Conservation (phyloP, 2,113 vertebrate species). For the Plotosus lineatus region DNA sequence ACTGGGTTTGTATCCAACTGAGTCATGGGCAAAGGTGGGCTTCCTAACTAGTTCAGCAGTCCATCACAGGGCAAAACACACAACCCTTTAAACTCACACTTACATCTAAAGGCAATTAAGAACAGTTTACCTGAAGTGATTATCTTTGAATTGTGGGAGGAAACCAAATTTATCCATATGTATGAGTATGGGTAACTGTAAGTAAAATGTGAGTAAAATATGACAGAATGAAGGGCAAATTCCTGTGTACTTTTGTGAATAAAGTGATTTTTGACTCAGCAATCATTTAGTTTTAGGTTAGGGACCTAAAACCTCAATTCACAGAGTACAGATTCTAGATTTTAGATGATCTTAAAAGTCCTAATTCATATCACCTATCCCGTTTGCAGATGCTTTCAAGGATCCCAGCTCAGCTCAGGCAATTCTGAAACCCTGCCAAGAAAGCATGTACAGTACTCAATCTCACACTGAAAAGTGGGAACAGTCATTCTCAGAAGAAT, state of each 20-base stretch:
- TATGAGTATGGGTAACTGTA: too few species aligned
- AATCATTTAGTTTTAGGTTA: not conserved
- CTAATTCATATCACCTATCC: slow-evolving; percentile 19
- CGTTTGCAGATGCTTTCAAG: not conserved
- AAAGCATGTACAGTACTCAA: not conserved
- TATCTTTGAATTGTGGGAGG: too few species aligned
- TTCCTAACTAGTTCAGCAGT: too few species aligned
- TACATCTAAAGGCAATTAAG: too few species aligned
- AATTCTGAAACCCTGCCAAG: slow-evolving; percentile 6
- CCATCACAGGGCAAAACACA: too few species aligned
- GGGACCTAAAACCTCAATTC: not conserved
- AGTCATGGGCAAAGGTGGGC: too few species aligned
- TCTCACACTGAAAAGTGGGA: slow-evolving; percentile 1
- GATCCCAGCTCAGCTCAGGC: not conserved
- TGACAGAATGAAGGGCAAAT: too few species aligned
- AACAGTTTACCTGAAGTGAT: too few species aligned
- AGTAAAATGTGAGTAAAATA: too few species aligned
- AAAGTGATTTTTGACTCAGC: not conserved
- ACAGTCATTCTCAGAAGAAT: slow-evolving; percentile 15
- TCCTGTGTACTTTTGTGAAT: not conserved
- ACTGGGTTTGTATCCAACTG: too few species aligned
- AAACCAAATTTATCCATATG: too few species aligned
- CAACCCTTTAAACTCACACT: too few species aligned
- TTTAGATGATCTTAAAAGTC: slow-evolving; percentile 20
- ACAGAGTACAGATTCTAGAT: not conserved